phyloP scores from a whole-genome alignment of 2,113 vertebrate genomes.

The Salvelinus namaycush region DNA sequence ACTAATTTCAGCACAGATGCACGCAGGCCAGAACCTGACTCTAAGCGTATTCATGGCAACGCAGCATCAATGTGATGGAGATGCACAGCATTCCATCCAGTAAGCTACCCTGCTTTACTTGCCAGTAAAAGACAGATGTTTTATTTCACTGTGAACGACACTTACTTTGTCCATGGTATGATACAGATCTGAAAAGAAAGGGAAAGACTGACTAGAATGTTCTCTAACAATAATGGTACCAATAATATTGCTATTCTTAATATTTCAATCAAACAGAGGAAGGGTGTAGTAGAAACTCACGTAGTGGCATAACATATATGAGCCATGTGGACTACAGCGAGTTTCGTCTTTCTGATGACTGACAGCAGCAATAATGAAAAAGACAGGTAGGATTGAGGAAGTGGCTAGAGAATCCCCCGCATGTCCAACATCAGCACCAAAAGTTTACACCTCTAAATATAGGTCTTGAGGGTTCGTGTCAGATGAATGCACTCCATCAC shows the following conservation, averaged over 20 bases:
- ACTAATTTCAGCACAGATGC: conserved; percentile 38
- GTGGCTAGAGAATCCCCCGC: background rate
- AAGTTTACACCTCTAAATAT: background rate
- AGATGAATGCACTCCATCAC: background rate
- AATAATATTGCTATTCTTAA: background rate
- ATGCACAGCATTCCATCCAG: background rate
- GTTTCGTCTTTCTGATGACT: background rate
- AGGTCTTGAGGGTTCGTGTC: background rate
- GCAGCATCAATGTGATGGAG: background rate
- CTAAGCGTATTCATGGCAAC: conserved; percentile 3
- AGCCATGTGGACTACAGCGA: background rate
- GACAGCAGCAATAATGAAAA: background rate
- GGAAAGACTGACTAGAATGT: too few species aligned
- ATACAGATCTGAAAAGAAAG: background rate
- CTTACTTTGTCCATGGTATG: background rate
- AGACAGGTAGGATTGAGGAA: background rate
- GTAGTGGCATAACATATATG: too few species aligned
- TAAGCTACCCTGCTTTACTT: background rate
- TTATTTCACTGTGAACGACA: background rate
- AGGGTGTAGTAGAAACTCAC: background rate
- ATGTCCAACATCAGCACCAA: conserved; percentile 1
- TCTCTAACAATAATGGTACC: background rate
- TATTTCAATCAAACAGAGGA: background rate
- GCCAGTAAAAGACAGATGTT: background rate
- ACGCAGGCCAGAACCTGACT: conserved; percentile 20